Evolutionary conservation across 2,113 vertebrate species (phyloP).

Genomic region (Ahaetulla prasina): DNA sequence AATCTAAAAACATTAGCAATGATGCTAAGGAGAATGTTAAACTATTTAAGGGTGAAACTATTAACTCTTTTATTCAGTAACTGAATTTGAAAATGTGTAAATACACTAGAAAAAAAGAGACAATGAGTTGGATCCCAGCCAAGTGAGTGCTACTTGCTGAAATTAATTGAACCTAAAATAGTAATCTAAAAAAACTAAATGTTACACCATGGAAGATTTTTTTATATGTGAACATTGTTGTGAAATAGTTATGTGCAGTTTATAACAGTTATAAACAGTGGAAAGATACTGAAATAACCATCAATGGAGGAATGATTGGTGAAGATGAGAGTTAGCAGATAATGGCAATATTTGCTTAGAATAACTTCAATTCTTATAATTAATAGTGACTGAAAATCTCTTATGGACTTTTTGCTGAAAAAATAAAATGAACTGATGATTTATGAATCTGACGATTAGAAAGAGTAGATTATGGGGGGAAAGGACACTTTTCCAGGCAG

Average conservation of each 20-base stretch:
- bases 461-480: not conserved
- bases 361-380: not conserved
- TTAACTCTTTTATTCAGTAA: not conserved
- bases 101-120: conserved; percentile 11
- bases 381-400: not conserved
- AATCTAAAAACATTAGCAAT: conserved; percentile 56
- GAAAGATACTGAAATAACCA: not conserved
- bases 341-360: not conserved
- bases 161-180: not conserved
- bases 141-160: not conserved
- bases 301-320: not conserved
- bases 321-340: not conserved
- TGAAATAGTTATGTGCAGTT: not conserved
- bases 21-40: conserved; percentile 19
- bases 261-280: too few species aligned
- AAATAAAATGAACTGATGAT: not conserved
- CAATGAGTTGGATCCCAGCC: not conserved
- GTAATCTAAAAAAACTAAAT: not conserved
- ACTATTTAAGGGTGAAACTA: conserved; percentile 24
- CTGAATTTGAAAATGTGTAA: conserved; percentile 24
- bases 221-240: not conserved
- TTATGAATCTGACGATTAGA: not conserved
- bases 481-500: not conserved
- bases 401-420: not conserved
- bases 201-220: not conserved